phyloP scores from a whole-genome alignment of 2,797 vertebrate genomes.

The Scomberomorus guttatus region DNA sequence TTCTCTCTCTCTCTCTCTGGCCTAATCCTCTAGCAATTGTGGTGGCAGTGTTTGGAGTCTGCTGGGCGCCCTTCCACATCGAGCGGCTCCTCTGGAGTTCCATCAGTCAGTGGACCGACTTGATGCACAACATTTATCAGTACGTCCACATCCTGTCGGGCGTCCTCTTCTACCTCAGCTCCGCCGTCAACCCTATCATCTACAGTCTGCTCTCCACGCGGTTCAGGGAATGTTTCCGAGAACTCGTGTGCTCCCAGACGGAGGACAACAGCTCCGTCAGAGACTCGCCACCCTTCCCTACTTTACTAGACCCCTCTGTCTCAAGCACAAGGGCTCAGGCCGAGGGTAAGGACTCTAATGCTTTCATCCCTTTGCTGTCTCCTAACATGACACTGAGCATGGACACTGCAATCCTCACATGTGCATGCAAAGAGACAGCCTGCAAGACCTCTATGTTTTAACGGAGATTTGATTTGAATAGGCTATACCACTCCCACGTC shows the following conservation, averaged over 20 bases:
- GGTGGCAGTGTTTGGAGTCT: conserved; percentile 86
- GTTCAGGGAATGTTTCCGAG: conserved; percentile 86
- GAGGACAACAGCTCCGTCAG: conserved; percentile 68
- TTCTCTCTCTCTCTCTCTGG: conserved; percentile 34
- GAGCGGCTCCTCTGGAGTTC: conserved; percentile 88
- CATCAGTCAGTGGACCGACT: conserved; percentile 87
- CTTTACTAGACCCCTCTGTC: conserved; percentile 61
- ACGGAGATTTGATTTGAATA: conserved; percentile 30
- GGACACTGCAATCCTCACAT: conserved; percentile 46
- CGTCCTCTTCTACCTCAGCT: conserved; percentile 88
- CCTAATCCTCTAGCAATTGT: conserved; percentile 81
- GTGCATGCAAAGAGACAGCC: conserved; percentile 47
- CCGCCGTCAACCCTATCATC: conserved; percentile 88
- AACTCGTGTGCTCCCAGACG: conserved; percentile 79
- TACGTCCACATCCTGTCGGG: conserved; percentile 88
- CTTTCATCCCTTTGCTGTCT: conserved; percentile 63
- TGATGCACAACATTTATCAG: conserved; percentile 86
- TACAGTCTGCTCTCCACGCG: conserved; percentile 88
- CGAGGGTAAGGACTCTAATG: conserved; percentile 44
- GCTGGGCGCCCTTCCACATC: conserved; percentile 89
- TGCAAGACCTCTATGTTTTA: conserved; percentile 68
- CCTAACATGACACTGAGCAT: conserved; percentile 53
- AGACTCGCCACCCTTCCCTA: conserved; percentile 76
- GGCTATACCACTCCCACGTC: background rate
- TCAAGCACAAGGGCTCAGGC: conserved; percentile 50